A percentile compares a stretch with the other conserved stretches of the same genome.
Evolutionary conservation across 2,113 vertebrate genomes (phyloP).

Genomic region (Tachycineta bicolor): DNA sequence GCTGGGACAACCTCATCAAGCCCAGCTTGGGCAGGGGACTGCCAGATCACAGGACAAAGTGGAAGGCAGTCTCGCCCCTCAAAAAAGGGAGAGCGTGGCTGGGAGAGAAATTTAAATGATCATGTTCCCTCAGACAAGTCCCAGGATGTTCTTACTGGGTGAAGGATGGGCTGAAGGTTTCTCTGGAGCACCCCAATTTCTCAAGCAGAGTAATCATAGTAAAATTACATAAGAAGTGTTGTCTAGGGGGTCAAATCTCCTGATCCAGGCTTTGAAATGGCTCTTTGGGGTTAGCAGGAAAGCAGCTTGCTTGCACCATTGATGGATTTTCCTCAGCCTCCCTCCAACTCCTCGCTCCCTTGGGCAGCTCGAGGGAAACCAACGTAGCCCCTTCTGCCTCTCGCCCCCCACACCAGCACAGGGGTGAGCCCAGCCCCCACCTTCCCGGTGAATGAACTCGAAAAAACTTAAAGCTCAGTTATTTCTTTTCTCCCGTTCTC

Average conservation of each 20-base stretch:
- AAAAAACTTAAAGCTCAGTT: not conserved
- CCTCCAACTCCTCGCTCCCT: not conserved
- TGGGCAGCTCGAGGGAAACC: fast-evolving
- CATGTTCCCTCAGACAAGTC: fast-evolving
- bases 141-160: not conserved
- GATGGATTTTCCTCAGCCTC: not conserved
- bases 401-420: not conserved
- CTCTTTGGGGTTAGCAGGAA: not conserved
- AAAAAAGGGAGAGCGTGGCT: not conserved
- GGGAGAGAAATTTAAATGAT: not conserved
- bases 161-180: not conserved
- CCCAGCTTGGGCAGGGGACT: not conserved
- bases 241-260: not conserved
- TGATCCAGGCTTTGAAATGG: constrained; percentile 4
- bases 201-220: not conserved
- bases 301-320: not conserved
- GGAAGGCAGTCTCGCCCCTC: not conserved
- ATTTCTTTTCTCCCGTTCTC: not conserved
- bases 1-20: not conserved
- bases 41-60: not conserved
- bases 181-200: not conserved
- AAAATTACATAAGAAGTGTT: not conserved
- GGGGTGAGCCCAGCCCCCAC: not conserved
- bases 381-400: fast-evolving
- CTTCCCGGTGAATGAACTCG: fast-evolving